Conservation (phyloP, 2,113 vertebrate genomes). For the Apteryx mantelli region DNA sequence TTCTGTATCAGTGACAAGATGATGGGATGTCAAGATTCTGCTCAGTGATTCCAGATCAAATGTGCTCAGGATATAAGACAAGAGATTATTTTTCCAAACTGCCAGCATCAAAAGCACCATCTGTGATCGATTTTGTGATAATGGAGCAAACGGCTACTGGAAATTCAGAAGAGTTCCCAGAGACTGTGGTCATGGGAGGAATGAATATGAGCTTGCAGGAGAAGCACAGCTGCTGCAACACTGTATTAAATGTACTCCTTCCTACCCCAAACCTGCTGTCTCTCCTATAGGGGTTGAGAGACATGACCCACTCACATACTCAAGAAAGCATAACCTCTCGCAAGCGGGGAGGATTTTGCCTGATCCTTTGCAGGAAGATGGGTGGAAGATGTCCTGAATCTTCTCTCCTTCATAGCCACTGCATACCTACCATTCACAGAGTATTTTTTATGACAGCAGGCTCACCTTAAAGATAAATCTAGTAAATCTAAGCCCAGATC, state of each 20-base stretch:
- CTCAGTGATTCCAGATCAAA: conserved; percentile 33
- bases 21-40: not conserved
- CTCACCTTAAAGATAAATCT: not conserved
- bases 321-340: not conserved
- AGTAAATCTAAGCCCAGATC: not conserved
- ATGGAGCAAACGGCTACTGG: conserved; percentile 37
- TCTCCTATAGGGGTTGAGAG: not conserved
- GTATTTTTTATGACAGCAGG: not conserved
- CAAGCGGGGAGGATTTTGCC: not conserved
- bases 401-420: not conserved
- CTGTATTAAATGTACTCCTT: not conserved
- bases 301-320: not conserved
- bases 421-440: not conserved
- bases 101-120: conserved; percentile 28
- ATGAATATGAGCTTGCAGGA: not conserved
- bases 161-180: conserved; percentile 32
- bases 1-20: conserved; percentile 1
- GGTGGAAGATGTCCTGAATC: not conserved
- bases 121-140: conserved; percentile 37
- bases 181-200: not conserved
- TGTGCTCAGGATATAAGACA: conserved; percentile 1
- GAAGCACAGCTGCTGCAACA: not conserved
- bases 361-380: not conserved
- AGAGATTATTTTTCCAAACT: conserved; percentile 42
- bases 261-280: not conserved